Evolutionary conservation across 1,140 invertebrate species (phyloP), one percentile per base, ranked within the genome.

Genomic region (Latrodectus geometricus): DNA sequence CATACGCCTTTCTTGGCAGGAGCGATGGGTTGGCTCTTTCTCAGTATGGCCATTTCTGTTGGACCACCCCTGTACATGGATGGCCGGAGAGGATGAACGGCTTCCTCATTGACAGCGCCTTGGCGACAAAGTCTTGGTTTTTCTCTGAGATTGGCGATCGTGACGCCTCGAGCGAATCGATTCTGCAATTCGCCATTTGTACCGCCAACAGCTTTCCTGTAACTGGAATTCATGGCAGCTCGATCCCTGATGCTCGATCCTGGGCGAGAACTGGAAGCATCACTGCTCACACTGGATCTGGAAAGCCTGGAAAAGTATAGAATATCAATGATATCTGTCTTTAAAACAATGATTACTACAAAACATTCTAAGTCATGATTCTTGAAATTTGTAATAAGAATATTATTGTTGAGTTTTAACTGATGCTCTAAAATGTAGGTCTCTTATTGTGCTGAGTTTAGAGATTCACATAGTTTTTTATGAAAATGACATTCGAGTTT

Each of bases 271-370:
- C 85, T 79, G 8, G 88, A 85, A 12, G 81, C 83, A 54, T 89
- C 88, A 56, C 89, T 89, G 73, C 87, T 88, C 0, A 89, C 88
- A 35, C 88, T 88, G 23, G 89, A 89, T 21, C 89, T 72, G 15
- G 89, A 89, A 4, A 89, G 73, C 12, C 88, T 87, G 21, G 0
- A 48, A 78, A 35, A 35, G 5, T 5, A 35, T n/a, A n/a, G n/a
- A n/a, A n/a, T n/a, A 35, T 35, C 35, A 35, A 35, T 35, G 35
- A 35, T 3, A 35, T 35, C 35, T 35, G 2, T 35, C 1, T 35
- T 35, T n/a, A n/a, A n/a, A n/a, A n/a, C n/a, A 35, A 35, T 35
- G 35, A 3, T 5, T 35, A 1, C 5, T 35, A 5, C 35, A 35
- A 35, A 35, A 35, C 2, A n/a, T n/a, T n/a, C 35, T 35, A 3